Percentiles rank a stretch among this genome's conserved stretches.
These are phyloP conservation scores for Gnathonemus echidnorhynchus DNA, from an alignment of 2,113 vertebrate genomes.

Conservation along the genomic window DNA sequence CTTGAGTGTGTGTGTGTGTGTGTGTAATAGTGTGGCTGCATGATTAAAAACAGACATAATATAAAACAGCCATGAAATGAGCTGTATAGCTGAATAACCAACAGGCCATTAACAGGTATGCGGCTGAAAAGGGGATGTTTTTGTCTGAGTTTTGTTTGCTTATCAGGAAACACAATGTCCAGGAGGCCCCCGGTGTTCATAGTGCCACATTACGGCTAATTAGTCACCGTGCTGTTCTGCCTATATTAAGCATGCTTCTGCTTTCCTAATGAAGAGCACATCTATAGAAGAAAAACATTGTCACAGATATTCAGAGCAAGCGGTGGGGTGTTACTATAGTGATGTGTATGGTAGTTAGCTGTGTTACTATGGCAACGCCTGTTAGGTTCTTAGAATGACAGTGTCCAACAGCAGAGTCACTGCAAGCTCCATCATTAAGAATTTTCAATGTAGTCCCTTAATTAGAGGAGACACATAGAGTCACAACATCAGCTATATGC, in stretches of 20 bases:
- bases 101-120: not conserved
- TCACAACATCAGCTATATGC: not conserved
- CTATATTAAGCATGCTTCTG: not conserved
- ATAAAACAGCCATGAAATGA: not conserved
- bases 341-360: not conserved
- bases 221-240: not conserved
- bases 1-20: not conserved
- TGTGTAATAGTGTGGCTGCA: not conserved
- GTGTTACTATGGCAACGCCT: constrained; percentile 15
- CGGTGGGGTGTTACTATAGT: not conserved
- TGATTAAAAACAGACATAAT: not conserved
- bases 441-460: not conserved
- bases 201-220: not conserved
- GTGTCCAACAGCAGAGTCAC: not conserved
- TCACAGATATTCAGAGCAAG: not conserved
- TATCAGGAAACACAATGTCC: not conserved
- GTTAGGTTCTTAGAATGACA: not conserved
- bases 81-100: not conserved
- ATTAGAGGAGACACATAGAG: no score
- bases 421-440: not conserved
- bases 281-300: not conserved
- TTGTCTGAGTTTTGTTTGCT: not conserved
- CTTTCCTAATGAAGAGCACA: not conserved
- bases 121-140: not conserved
- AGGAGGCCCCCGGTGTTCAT: not conserved